Base-by-base conservation (phyloP, 2,888 invertebrate species). In the Bombylius major region DNA sequence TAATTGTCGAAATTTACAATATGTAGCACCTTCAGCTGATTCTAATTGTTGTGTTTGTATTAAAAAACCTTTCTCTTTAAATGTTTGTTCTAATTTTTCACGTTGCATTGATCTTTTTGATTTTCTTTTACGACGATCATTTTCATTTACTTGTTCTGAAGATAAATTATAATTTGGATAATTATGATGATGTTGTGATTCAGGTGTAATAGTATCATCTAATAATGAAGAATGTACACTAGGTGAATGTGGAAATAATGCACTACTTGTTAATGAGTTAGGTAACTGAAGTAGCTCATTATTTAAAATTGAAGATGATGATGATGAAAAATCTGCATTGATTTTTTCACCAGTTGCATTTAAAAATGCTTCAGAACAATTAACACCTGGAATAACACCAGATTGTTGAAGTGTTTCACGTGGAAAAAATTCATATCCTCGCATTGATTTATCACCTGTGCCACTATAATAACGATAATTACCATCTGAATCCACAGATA, bases 21-120 rank as follows among this genome's bases (percentile, higher is more conserved):
- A 94, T 0, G 93, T 93, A 0, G 93, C 92, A 0, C 93, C 93
- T 68, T 94, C 93, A 0, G 93, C 92, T 0, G 91, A 91, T 68
- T 93, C 91, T 53, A 93, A 75, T 69, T 94, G 93, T 69, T 94
- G 93, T 0, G 93, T 94, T 69, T 94, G 93, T 56, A 94, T 93
- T 51, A 94, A 76, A 69, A 94, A 93, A 0, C 93, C 93, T 66
- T 92, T 92, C 68, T 93, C 93, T 65, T 90, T 89, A 69, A 94
- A 93, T 0, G 92, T 92, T 70, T 91, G 89, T 71, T 93, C 93
- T 8, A 94, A 75, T 67, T 91, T 91, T 66, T 92, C 91, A 33
- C 92, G 75, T 64, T 90, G 89, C 36, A 89, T 70, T n/a, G 89
- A 89, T 66, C 90, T 87, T 47, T 88, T 75, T 0, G 89, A 85